These are phyloP conservation scores for Stratiolaelaps scimitus DNA, from an alignment of 1,140 invertebrate species.

Conservation along the genomic window DNA sequence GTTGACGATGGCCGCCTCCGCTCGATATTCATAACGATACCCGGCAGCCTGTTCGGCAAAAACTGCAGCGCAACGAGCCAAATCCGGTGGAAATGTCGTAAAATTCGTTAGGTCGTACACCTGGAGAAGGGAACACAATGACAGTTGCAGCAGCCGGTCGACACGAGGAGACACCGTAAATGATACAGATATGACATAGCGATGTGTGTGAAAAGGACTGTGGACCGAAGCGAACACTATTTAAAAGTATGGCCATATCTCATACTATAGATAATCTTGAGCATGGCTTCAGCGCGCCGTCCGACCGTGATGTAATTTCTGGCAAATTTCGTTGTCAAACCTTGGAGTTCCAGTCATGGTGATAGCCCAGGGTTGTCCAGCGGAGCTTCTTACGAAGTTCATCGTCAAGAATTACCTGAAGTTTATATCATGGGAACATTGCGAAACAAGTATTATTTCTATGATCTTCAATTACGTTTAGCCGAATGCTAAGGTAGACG, in stretches of 20 bases:
- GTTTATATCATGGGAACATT: constrained; percentile 31
- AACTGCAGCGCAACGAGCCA: constrained; percentile 29
- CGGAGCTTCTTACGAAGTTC: constrained; percentile 53
- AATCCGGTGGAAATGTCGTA: constrained; percentile 36
- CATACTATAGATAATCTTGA: no score
- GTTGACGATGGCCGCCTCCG: constrained; percentile 85
- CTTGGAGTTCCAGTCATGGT: constrained; percentile 91
- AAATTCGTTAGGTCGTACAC: constrained; percentile 54
- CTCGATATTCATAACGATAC: constrained; percentile 50
- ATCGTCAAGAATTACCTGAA: constrained; percentile 33
- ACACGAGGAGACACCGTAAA: no score
- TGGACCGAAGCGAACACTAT: no score
- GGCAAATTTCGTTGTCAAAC: constrained; percentile 40
- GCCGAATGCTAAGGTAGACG: no score
- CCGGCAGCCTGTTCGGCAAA: constrained; percentile 32
- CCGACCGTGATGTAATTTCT: no score
- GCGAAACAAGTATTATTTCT: constrained; percentile 31
- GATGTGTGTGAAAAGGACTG: no score
- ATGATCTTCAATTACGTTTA: constrained; percentile 36
- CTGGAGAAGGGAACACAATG: constrained; percentile 40
- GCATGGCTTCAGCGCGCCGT: no score
- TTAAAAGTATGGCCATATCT: no score
- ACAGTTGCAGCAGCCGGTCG: no score
- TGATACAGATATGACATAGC: no score
- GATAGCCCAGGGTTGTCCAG: constrained; percentile 85